Base-by-base conservation (phyloP, 1,140 invertebrate genomes). In the Lethrus apterus region DNA sequence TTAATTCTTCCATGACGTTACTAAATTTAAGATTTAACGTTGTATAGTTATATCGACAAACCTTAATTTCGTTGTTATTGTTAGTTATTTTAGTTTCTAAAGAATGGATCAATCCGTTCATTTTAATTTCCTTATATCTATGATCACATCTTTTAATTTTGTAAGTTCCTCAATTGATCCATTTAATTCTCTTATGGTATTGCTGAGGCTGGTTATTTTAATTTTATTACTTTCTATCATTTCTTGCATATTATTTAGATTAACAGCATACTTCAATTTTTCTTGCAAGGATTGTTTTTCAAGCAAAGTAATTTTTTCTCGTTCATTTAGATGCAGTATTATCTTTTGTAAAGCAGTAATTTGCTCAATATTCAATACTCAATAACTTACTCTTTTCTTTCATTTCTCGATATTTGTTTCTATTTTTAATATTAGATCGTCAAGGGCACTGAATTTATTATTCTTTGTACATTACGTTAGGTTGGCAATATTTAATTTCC, bases 401-500 rank as follows among this genome's bases (percentile, higher is more conserved):
- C 8, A 17, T n/a, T 2, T 33, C 10, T n/a, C 7, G 8, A 24
- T 20, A 38, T 36, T 31, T 15, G n/a, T 2, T 11, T 46, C 21
- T 11, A 46, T 17, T 10, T 30, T 2, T 3, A 15, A 4, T 8
- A 36, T 34, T 10, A 46, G 3, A 17, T 29, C 19, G 10, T 36
- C 21, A 15, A 46, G 38, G 15, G 20, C 35, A n/a, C 5, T 4
- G 8, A 20, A 23, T n/a, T 26, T 13, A 29, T 46, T 15, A 11
- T 46, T 17, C 34, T 42, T 24, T 21, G 43, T 20, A 9, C n/a
- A 18, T 31, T 31, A 30, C n/a, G n/a, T 38, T 15, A 45, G 30
- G 30, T 46, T 36, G 13, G 11, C 10, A 30, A 46, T 29, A 10
- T 19, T 19, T 13, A 52, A 26, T 24, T 50, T n/a, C 14, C 40